phyloP scores from a whole-genome alignment of 2,888 invertebrate genomes.

The Spialia ferax region DNA sequence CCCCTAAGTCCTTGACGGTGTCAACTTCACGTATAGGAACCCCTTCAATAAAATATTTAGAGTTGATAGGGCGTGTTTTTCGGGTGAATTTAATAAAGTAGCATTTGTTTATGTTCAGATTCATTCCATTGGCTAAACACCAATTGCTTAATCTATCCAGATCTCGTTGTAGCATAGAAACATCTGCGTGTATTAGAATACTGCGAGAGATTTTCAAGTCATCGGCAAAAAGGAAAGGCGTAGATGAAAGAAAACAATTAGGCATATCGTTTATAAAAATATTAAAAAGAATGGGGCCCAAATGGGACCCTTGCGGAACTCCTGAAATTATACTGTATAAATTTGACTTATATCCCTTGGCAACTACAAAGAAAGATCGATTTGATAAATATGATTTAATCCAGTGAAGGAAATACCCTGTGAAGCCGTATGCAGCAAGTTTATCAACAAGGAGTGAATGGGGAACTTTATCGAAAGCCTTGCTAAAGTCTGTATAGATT shows the following conservation, averaged over 20 bases:
- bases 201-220: background rate
- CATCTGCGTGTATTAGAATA: background rate
- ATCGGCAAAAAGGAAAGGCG: background rate
- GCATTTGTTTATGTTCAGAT: background rate
- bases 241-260: background rate
- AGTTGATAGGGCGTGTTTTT: background rate
- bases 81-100: background rate
- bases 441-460: conserved; percentile 2
- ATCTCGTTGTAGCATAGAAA: background rate
- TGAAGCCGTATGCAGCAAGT: background rate
- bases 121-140: background rate
- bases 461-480: background rate
- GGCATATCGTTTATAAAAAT: too few species aligned
- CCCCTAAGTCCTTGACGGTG: background rate
- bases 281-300: background rate
- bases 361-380: background rate
- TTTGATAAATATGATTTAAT: background rate
- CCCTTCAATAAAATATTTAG: background rate
- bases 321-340: background rate
- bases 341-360: background rate
- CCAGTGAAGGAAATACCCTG: background rate
- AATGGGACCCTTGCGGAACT: background rate
- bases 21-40: background rate
- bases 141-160: background rate
- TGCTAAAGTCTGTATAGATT: background rate